Evolutionary conservation across 2,888 invertebrate species (phyloP).

Genomic region (Halictus ligatus): DNA sequence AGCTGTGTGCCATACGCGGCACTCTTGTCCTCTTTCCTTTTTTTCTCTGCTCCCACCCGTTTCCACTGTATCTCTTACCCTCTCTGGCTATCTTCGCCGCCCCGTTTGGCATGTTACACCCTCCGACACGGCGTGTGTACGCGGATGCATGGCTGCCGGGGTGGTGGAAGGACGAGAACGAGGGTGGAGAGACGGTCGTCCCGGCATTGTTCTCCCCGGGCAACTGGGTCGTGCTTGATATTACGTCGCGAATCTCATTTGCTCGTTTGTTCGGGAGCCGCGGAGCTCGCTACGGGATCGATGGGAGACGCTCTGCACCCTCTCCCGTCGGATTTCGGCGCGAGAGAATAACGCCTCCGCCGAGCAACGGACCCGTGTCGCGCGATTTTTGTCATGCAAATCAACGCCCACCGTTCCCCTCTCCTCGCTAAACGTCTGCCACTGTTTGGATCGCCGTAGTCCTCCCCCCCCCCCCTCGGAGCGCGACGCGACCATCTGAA

Average conservation of each 20-base stretch:
- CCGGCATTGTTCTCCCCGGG: slow-evolving; percentile 61
- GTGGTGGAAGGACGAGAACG: slow-evolving; percentile 13
- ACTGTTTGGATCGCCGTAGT: background rate
- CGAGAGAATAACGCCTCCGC: background rate
- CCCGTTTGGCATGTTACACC: slow-evolving; percentile 45
- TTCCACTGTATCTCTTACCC: slow-evolving; percentile 13
- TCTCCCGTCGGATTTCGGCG: background rate
- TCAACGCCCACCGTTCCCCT: background rate
- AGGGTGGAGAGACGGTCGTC: slow-evolving; percentile 39
- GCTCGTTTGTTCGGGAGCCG: slow-evolving; percentile 60
- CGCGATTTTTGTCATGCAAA: slow-evolving; percentile 40
- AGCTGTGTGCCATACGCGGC: slow-evolving; percentile 48
- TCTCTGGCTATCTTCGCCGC: background rate
- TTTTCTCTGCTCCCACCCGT: slow-evolving; percentile 2
- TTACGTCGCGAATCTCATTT: slow-evolving; percentile 69
- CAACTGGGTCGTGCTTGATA: slow-evolving; percentile 66
- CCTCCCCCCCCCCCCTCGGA: background rate
- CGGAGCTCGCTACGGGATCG: slow-evolving; percentile 55
- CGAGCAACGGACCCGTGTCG: background rate
- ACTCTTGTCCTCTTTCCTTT: slow-evolving; percentile 2
- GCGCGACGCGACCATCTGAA: slow-evolving; percentile 10
- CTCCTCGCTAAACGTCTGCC: background rate
- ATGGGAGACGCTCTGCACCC: slow-evolving; percentile 25
- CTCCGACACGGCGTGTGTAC: slow-evolving; percentile 18
- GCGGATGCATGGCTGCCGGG: slow-evolving; percentile 19